These are phyloP conservation scores for Mormyrops attenuatus DNA, from an alignment of 2,797 vertebrate genomes.

Conservation along the genomic window DNA sequence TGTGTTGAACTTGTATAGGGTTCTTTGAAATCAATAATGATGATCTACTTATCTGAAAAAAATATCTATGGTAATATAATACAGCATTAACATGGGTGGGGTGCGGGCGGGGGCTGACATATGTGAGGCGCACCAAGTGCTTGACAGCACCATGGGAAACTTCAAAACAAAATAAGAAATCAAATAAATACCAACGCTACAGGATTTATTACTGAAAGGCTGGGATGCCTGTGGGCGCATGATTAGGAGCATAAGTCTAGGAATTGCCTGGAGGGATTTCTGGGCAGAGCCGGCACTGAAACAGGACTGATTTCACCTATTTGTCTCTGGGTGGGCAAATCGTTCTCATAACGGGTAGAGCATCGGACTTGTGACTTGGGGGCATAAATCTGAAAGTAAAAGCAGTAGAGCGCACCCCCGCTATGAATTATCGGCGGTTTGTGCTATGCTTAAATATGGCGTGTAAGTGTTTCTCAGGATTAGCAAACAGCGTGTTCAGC, in stretches of 20 bases:
- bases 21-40: constrained; percentile 11
- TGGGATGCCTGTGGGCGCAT: background rate
- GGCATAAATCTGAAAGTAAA: background rate
- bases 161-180: background rate
- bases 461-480: background rate
- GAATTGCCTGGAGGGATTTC: background rate
- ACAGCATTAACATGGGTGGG: background rate
- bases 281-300: background rate
- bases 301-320: background rate
- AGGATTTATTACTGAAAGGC: background rate
- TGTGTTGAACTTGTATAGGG: constrained; percentile 8
- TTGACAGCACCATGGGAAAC: background rate
- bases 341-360: background rate
- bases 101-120: background rate
- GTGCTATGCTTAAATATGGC: background rate
- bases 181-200: background rate
- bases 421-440: background rate
- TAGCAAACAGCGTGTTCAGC: background rate
- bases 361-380: background rate
- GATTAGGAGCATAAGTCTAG: background rate
- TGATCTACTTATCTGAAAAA: constrained; percentile 11
- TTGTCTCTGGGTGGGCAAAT: background rate
- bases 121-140: background rate
- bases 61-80: constrained; percentile 5
- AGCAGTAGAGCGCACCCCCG: background rate